Base-by-base conservation (phyloP, 2,797 vertebrate genomes). In the Scomberomorus guttatus region DNA sequence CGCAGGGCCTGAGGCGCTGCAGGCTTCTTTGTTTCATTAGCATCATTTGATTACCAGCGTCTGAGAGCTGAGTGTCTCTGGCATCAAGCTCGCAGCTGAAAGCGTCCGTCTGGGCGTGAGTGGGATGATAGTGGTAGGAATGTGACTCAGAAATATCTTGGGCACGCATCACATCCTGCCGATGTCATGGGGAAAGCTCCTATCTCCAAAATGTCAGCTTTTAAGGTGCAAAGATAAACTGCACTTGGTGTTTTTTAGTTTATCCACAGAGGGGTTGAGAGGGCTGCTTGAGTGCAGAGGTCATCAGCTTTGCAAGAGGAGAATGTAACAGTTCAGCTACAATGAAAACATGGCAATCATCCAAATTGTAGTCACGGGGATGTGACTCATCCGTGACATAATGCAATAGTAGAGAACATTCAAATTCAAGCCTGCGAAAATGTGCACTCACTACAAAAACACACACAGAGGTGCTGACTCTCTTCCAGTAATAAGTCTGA, bases 11-110 rank as follows among this genome's bases (percentile, higher is more conserved):
- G 9, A 52, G 58, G 72, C 65, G 1, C 67, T 46, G 24, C 63
- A 70, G 56, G 59, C 64, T 50, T 82, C 82, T 80, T 70, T 82
- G 74, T 77, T 88, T 89, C 64, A 89, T 90, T 84, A 76, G 80
- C 74, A 67, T 86, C 74, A 75, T 78, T 87, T 72, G 81, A 89
- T 89, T 83, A 85, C n/a, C 58, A 51, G 65, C 12, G 50, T 81
- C 76, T 79, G 77, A 78, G 75, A 58, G 65, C 44, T 20, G 59
- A 65, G 65, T 37, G 66, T 85, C 74, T 79, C 67, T 72, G 67
- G 77, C 68, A 72, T 66, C 58, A 42, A 46, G 20, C 60, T 75
- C 44, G 62, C 68, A 80, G 78, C 76, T 81, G 37, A 81, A 78
- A 77, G 77, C 25, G 3, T 80, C 80, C 6, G 51, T 80, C 54